Base-by-base conservation (phyloP, 2,113 vertebrate species). In the Vulpes lagopus region DNA sequence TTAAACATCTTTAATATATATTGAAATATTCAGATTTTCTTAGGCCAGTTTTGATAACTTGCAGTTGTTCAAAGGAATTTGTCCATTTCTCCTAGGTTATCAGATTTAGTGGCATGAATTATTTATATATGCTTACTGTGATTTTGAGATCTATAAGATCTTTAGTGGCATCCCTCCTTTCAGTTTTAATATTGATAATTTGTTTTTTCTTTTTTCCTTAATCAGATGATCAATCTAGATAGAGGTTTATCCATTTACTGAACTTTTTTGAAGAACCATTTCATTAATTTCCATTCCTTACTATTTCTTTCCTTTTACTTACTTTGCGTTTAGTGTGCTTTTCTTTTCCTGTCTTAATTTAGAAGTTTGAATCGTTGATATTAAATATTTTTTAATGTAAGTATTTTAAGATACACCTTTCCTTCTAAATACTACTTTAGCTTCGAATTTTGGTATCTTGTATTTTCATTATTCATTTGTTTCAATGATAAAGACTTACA, bases 351-450 rank as follows among this genome's bases (percentile, higher is more conserved):
- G 11, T 55, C 78, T 85, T 86, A 93, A 79, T 82, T 91, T 87
- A 73, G 59, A 91, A 97, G 49, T 9, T 69, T 91, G 51, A 88
- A 55, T 65, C 15, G 67, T 14, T 90, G 22, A 69, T 76, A 82
- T 87, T 93, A 82, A 88, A 89, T 7, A 92, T 93, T 95, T 32
- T 32, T 97, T 53, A 85, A 92, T 91, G 6, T 69, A 84, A 92
- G 20, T n/a, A 19, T 30, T 95, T 88, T 78, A 79, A 93, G 27
- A 59, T 67, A 14, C 0, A 71, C 57, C 17, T 73, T 90, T 84
- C 59, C 35, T 15, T 74, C 23, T 71, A 55, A 71, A 64, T n/a
- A 79, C 25, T 85, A 51, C 25, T 73, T 88, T 73, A 74, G 53
- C 67, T 53, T 60, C 43, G 84, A 71, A 57, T 64, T 84, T 96